These are phyloP conservation scores for Dioctria linearis DNA, from an alignment of 2,888 invertebrate species.

Conservation along the genomic window DNA sequence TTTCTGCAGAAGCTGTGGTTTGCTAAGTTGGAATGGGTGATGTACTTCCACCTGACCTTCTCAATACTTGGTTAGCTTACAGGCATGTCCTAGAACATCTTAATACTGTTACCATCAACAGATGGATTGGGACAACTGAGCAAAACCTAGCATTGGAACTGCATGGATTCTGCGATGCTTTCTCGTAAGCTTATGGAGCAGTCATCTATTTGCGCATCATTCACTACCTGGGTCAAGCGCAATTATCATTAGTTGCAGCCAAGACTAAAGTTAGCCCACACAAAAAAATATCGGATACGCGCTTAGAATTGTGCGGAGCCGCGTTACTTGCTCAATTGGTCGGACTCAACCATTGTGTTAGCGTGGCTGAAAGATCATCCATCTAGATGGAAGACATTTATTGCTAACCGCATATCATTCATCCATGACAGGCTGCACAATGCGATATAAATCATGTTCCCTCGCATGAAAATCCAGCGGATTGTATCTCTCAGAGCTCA, in stretches of 20 bases:
- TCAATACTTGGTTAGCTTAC: neutral
- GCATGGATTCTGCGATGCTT: neutral
- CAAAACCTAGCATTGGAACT: neutral
- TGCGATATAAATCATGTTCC: constrained; percentile 52
- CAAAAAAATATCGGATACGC: neutral
- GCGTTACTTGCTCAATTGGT: neutral
- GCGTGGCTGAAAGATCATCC: no score
- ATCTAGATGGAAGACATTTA: no score
- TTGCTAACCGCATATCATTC: neutral
- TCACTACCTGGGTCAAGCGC: neutral
- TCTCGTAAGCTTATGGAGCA: constrained; percentile 2
- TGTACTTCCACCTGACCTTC: neutral
- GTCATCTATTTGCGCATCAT: neutral
- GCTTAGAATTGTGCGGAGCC: neutral
- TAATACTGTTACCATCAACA: neutral
- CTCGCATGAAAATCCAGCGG: constrained; percentile 56
- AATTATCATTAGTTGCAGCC: neutral
- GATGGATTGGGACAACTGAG: neutral
- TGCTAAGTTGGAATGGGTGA: constrained; percentile 26
- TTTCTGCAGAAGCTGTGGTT: neutral
- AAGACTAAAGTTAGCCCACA: neutral
- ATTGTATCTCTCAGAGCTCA: constrained; percentile 35
- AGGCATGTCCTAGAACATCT: neutral
- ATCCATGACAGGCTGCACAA: neutral
- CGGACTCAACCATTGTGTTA: no score